A percentile compares a stretch with the other conserved stretches of the same genome.
These are phyloP conservation scores for Nothoprocta pentlandii DNA, from an alignment of 2,113 vertebrate genomes.

Conservation along the genomic window DNA sequence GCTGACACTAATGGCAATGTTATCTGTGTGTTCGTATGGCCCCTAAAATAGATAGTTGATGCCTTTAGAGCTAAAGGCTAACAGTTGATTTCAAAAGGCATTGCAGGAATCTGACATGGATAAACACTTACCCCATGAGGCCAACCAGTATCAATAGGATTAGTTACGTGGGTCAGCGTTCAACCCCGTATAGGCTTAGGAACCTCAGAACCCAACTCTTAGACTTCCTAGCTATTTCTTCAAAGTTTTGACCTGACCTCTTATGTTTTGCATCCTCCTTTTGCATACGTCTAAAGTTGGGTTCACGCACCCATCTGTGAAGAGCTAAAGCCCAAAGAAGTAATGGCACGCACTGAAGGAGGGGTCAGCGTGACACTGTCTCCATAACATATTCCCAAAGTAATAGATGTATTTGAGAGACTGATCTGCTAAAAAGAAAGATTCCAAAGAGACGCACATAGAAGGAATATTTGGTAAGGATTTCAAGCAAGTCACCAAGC, in stretches of 20 bases:
- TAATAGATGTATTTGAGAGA: neutral
- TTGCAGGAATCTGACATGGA: neutral
- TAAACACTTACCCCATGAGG: neutral
- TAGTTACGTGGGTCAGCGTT: neutral
- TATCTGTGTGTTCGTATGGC: rapidly evolving
- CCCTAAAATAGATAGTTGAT: rapidly evolving
- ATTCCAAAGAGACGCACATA: neutral
- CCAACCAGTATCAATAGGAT: neutral
- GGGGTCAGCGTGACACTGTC: rapidly evolving
- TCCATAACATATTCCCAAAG: rapidly evolving
- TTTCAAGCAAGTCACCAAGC: neutral
- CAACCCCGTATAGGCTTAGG: neutral
- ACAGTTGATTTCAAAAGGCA: neutral
- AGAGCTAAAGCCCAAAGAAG: neutral
- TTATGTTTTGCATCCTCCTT: neutral
- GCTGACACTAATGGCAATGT: neutral
- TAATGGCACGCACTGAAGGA: rapidly evolving
- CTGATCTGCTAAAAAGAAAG: neutral
- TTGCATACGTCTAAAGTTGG: neutral
- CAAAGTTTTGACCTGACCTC: neutral
- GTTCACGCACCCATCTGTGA: neutral
- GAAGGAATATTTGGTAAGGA: neutral
- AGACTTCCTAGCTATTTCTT: neutral
- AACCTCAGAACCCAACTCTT: neutral
- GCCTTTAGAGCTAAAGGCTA: neutral